Evolutionary conservation across 2,888 invertebrate genomes (phyloP).

Genomic region (Pseudolycoriella hygida): DNA sequence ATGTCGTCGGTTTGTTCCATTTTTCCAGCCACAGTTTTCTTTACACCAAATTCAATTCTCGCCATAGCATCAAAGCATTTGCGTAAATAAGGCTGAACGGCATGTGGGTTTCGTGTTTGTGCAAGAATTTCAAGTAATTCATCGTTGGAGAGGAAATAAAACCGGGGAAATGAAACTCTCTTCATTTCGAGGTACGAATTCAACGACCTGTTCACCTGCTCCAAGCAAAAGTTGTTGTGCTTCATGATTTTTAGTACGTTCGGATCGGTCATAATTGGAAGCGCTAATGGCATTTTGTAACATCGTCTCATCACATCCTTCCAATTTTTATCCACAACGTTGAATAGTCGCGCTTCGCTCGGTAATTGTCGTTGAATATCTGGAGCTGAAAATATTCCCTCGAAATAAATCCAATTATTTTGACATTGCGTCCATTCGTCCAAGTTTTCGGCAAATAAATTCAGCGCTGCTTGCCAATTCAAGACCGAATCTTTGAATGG

Average conservation of each 20-base stretch:
- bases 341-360: conserved; percentile 73
- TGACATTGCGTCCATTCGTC: conserved; percentile 82
- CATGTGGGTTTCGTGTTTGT: conserved; percentile 75
- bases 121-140: conserved; percentile 79
- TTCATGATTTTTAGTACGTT: conserved; percentile 49
- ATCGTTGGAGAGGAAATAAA: conserved; percentile 81
- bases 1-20: conserved; percentile 61
- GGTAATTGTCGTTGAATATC: conserved; percentile 89
- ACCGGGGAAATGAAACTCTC: conserved; percentile 71
- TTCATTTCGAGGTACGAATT: conserved; percentile 82
- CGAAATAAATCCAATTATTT: conserved; percentile 85
- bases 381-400: conserved; percentile 86
- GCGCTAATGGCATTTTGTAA: conserved; percentile 61
- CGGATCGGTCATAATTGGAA: conserved; percentile 60
- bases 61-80: conserved; percentile 80
- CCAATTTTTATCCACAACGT: conserved; percentile 74
- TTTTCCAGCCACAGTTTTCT: conserved; percentile 38
- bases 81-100: conserved; percentile 75
- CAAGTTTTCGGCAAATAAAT: conserved; percentile 65
- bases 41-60: conserved; percentile 56
- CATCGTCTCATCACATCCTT: conserved; percentile 74
- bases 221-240: conserved; percentile 60
- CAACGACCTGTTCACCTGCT: conserved; percentile 77
- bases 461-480: conserved; percentile 60
- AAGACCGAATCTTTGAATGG: conserved; percentile 69